Evolutionary conservation across 2,888 invertebrate species (phyloP).

Genomic region (Synergus itoensis): DNA sequence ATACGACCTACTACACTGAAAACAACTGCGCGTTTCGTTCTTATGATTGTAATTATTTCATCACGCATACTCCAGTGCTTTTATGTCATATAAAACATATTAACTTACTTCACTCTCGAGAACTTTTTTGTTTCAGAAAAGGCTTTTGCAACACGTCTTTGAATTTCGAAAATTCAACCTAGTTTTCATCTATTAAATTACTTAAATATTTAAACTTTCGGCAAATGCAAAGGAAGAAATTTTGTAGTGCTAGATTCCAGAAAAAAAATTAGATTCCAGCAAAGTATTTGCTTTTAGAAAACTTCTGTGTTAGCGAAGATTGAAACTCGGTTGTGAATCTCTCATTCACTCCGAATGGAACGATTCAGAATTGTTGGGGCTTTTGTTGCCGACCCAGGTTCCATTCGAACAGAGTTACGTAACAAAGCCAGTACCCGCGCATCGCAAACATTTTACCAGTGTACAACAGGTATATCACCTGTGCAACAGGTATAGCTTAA

Average conservation of each 20-base stretch:
- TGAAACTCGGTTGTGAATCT: conserved; percentile 8
- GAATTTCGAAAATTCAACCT: background rate
- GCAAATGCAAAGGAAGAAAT: too few species aligned
- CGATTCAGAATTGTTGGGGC: conserved; percentile 1
- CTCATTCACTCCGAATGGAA: background rate
- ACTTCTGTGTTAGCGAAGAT: background rate
- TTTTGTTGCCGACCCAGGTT: conserved; percentile 9
- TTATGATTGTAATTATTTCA: conserved; percentile 9
- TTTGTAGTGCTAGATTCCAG: background rate
- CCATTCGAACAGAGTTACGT: conserved; percentile 5
- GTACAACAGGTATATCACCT: conserved; percentile 57
- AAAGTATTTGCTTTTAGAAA: background rate
- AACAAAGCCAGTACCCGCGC: conserved; percentile 27
- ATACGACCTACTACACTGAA: background rate
- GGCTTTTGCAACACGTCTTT: conserved; percentile 1
- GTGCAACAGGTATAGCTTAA: conserved; percentile 54
- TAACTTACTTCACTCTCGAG: background rate
- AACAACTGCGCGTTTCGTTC: background rate
- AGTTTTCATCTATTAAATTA: background rate
- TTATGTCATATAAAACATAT: background rate
- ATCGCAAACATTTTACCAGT: conserved; percentile 28
- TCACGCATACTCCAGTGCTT: background rate
- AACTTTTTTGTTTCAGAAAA: background rate
- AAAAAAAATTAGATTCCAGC: background rate
- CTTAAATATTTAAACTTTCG: background rate